Base-by-base conservation (phyloP, 2,113 vertebrate genomes). In the Peucedramus taeniatus region DNA sequence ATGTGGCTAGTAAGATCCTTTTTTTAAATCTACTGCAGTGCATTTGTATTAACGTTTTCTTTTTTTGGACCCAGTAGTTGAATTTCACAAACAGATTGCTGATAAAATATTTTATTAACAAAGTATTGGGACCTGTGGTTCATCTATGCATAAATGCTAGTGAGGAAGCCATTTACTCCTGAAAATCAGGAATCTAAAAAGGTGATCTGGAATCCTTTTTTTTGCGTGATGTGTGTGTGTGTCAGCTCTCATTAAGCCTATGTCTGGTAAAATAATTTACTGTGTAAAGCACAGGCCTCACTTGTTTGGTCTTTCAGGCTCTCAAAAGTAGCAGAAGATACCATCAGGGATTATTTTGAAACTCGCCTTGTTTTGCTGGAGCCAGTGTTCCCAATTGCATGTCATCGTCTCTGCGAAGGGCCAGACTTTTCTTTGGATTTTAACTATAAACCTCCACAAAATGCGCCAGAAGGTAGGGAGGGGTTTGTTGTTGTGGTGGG, bases 331-430 rank as follows among this genome's bases (percentile, higher is more conserved):
- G 99, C 99, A 4, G 99, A 99, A 97, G 98, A 99, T 64, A 98
- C 99, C 40, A 99, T 99, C 96, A 98, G 97, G 89, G 97, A 98
- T 8, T 99, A 99, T 60, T 99, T 99, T 92, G 99, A 99, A 97
- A 96, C 98, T 12, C 98, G 99, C 5, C 98, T 99, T 87, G 95
- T 91, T 70, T 93, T 99, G 42, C 94, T 99, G 95, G 99, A 99
- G 92, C 98, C 99, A 7, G 94, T 99, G 69, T 99, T 99, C 82
- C 99, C 99, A 63, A 96, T 99, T 61, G 99, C 99, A 0, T 99
- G 99, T 94, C 99, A 99, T 89, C 97, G 99, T 50, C 98, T 99
- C 37, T 99, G 99, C 30, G 99, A 99, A 66, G 99, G 99, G 42
- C 99, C 99, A 9, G 98, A 99, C 91, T 99, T 99, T 76, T 99